Base-by-base conservation (phyloP, 2,797 vertebrate species). In the Graptemys geographica region DNA sequence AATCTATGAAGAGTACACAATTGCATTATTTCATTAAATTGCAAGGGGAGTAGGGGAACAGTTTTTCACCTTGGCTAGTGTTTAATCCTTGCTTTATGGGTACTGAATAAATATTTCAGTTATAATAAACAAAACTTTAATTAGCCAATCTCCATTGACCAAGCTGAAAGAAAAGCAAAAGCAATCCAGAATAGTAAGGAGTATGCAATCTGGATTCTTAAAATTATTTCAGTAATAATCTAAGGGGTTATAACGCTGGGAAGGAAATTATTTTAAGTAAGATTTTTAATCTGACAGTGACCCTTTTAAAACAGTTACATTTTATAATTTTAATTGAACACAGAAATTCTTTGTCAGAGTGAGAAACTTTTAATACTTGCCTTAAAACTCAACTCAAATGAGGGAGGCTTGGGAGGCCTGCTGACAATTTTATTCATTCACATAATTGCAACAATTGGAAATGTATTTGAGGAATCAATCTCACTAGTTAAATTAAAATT, bases 301-400 rank as follows among this genome's bases (percentile, higher is more conserved):
- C 69, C 37, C 21, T 84, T 92, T 62, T 13, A 84, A 56, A 8
- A 89, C 55, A 56, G 47, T 83, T 90, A 90, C 82, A 79, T 89
- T 59, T 92, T 92, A 53, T 90, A 44, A 44, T 31, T 49, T 31
- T 0, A 1, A 53, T 62, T 90, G 89, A 90, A 57, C 15, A 44
- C 33, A 88, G 74, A 89, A 90, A 27, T 41, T 74, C 41, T 90
- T 57, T 87, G 15, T 47, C 83, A 65, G 49, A 86, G 88, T 76
- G 27, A 82, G 89, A 82, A 94, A 80, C 57, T 74, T 88, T 25
- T 31, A 88, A 76, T 84, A 79, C 79, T 59, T 81, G 53, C 89
- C 76, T 88, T 90, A 88, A 74, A 93, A 49, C 53, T 88, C 81
- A 93, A 88, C 82, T 79, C 74, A 88, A 88, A 44, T 55, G 82